Evolutionary conservation across 2,113 vertebrate genomes (phyloP), one percentile per base, ranked within the genome.

Genomic region (Equus quagga): DNA sequence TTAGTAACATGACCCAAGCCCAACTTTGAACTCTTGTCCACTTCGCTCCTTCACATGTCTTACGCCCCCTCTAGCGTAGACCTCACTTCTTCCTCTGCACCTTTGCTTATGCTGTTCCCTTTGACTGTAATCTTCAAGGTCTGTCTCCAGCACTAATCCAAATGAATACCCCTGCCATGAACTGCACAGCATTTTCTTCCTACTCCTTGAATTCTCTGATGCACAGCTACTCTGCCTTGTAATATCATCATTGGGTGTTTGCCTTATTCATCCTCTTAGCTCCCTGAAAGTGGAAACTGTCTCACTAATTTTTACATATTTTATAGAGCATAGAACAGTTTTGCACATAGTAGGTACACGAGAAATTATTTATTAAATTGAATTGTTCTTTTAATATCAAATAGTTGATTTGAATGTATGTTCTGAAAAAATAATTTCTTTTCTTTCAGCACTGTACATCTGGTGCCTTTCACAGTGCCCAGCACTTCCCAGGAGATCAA

Each of bases 21-120:
- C 64, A 88, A 9, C 33, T 33, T 19, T 49, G 28, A 91, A 75
- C 13, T 49, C 0, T 4, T 54, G 10, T 36, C 58, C 9, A 24
- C 33, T 28, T 75, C 28, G 69, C 5, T 31, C 70, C 36, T 58
- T 70, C 73, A 10, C 24, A 1, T 18, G 5, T 28, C 70, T 41
- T 18, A 23, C 3, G 0, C 19, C 10, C 3, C n/a, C 6, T 0
- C 51, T 21, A 64, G 10, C 46, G 23, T 0, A 6, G 26, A 51
- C 17, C 6, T 15, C 36, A 13, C 12, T 10, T 31, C 44, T 67
- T 62, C 60, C 80, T 75, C 49, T 78, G 84, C 28, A 8, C 46
- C 56, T 65, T 36, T 67, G 49, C 78, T 78, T 24, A 51, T 2
- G 24, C 44, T 70, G 5, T 33, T 80, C 81, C 44, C n/a, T 96